Percentiles rank a stretch among this genome's conserved stretches.
Conservation (phyloP, 2,797 vertebrate genomes). For the Scolopax bukidnonensis region DNA sequence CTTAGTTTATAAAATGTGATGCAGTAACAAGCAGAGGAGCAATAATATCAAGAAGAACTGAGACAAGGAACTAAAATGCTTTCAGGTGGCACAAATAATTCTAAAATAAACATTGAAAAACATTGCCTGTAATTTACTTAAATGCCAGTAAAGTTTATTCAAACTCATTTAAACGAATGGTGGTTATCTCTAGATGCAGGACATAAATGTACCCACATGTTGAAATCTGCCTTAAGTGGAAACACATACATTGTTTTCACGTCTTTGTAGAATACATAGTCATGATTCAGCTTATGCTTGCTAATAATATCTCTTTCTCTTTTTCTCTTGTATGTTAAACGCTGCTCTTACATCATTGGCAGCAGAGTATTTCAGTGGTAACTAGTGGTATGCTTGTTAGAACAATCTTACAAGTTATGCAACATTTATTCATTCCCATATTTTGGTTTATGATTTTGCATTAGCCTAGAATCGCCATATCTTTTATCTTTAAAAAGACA, state of each 20-base stretch:
- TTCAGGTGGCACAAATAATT: not conserved
- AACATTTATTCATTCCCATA: not conserved
- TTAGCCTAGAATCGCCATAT: not conserved
- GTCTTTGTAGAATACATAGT: constrained; percentile 17
- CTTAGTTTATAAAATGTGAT: not conserved
- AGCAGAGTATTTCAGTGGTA: not conserved
- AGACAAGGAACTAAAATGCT: not conserved
- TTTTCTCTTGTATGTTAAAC: constrained; percentile 25
- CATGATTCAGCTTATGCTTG: constrained; percentile 33
- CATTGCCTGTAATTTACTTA: not conserved
- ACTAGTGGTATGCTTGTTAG: not conserved
- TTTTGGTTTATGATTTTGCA: not conserved
- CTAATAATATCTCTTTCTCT: constrained; percentile 10
- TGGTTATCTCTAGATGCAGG: not conserved
- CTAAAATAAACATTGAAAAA: not conserved
- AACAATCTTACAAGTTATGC: not conserved
- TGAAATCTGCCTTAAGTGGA: constrained; percentile 1
- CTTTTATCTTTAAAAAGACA: not conserved
- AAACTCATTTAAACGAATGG: not conserved
- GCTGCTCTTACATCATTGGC: not conserved
- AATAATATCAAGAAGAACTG: not conserved
- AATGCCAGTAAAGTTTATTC: not conserved
- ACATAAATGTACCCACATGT: not conserved
- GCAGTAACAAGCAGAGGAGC: not conserved
- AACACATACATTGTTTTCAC: constrained; percentile 36